phyloP scores from a whole-genome alignment of 2,888 invertebrate genomes.

The Phlogophora meticulosa region DNA sequence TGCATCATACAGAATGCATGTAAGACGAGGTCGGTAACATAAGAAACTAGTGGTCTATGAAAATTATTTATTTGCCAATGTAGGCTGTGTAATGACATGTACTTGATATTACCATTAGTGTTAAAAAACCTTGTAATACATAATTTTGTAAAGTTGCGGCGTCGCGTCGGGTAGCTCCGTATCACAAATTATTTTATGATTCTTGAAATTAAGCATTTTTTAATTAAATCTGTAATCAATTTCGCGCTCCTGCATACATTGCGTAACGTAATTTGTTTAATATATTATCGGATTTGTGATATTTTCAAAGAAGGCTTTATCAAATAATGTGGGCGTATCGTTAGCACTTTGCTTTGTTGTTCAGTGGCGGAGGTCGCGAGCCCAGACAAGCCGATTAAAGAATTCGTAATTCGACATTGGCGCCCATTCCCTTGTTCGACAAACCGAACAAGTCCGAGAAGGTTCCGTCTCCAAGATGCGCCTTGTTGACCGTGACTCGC shows the following conservation, averaged over 20 bases:
- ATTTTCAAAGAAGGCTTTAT: not conserved
- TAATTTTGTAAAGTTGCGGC: not conserved
- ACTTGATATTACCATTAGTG: too few relatives aligned
- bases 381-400: not conserved
- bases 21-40: constrained; percentile 20
- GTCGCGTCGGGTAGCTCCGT: not conserved
- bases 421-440: too few relatives aligned
- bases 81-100: not conserved
- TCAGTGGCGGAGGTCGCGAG: not conserved
- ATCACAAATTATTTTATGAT: constrained; percentile 2
- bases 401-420: not conserved
- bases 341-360: constrained; percentile 12
- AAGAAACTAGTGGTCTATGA: not conserved
- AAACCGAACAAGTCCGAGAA: too few relatives aligned
- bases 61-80: not conserved
- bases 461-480: too few relatives aligned
- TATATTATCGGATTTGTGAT: constrained; percentile 8
- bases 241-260: constrained; percentile 19
- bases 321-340: constrained; percentile 14
- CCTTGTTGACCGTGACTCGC: too few relatives aligned
- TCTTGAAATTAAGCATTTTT: constrained; percentile 6
- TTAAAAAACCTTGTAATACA: not conserved
- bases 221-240: constrained; percentile 51
- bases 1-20: not conserved
- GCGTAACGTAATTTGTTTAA: constrained; percentile 31